Evolutionary conservation across 92 coral and sea anemone genomes (phyloP).

Genomic region (Parazoanthus atlanticus): DNA sequence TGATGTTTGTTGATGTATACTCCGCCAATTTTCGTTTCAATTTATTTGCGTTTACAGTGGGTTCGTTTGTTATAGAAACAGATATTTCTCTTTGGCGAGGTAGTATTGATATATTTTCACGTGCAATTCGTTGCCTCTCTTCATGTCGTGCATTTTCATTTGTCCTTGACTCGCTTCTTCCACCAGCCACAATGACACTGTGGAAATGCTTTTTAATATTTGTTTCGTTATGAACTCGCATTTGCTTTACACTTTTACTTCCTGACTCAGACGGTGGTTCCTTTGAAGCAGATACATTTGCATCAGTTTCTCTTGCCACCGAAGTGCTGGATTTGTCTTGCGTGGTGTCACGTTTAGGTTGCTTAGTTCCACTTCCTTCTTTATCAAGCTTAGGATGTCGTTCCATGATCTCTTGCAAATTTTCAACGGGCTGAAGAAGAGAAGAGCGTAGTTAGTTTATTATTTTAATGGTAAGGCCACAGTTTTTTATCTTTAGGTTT

Average conservation of each 20-base stretch:
- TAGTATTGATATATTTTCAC: not conserved
- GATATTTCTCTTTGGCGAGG: not conserved
- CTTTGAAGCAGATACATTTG: not conserved
- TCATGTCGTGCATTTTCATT: not conserved
- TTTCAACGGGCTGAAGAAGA: conserved; percentile 19
- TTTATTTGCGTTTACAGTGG: not conserved
- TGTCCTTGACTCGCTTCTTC: not conserved
- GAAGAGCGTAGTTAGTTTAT: not conserved
- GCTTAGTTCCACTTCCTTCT: not conserved
- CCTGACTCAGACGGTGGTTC: not conserved
- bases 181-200: not conserved
- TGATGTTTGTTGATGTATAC: not conserved
- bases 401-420: conserved; percentile 5
- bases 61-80: not conserved
- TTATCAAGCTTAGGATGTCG: not conserved
- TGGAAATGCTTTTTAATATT: not conserved
- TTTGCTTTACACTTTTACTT: not conserved
- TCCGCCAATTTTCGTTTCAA: conserved; percentile 7
- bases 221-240: not conserved
- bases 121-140: not conserved
- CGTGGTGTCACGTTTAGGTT: not conserved
- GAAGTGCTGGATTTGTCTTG: not conserved
- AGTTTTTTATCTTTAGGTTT: too few relatives aligned
- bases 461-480: too few relatives aligned
- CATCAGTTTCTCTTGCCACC: not conserved